Evolutionary conservation across 1,140 invertebrate genomes (phyloP).

Genomic region (Diorhabda sublineata): DNA sequence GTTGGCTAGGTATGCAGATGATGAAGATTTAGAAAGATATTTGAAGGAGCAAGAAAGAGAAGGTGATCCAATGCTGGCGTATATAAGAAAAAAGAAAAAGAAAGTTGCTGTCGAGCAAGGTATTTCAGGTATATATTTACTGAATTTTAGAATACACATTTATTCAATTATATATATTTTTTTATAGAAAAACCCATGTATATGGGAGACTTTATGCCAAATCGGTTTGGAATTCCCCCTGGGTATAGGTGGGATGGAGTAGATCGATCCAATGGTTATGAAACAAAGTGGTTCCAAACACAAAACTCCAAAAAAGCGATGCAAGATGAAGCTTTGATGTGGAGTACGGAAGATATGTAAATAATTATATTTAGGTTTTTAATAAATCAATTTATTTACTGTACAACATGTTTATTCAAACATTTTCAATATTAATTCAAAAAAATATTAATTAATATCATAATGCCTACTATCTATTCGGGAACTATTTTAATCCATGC

Average conservation of each 20-base stretch:
- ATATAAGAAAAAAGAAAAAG: constrained; percentile 74
- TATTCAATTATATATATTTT: constrained; percentile 18
- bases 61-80: constrained; percentile 91
- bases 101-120: constrained; percentile 49
- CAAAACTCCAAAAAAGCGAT: constrained; percentile 72
- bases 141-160: not conserved
- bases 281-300: constrained; percentile 82
- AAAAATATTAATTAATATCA: not conserved
- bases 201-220: constrained; percentile 78
- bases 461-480: constrained; percentile 25
- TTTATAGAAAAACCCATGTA: constrained; percentile 67
- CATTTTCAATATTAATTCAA: not conserved
- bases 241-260: constrained; percentile 98
- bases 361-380: not conserved
- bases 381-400: too few species aligned
- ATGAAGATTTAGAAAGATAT: constrained; percentile 78
- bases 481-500: constrained; percentile 46
- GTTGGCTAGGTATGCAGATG: constrained; percentile 77
- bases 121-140: constrained; percentile 34
- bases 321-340: constrained; percentile 87
- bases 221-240: constrained; percentile 86
- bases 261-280: constrained; percentile 95
- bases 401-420: too few species aligned
- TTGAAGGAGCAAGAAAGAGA: constrained; percentile 72
- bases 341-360: constrained; percentile 94